A percentile compares a stretch with the other conserved stretches of the same genome.
Conservation (phyloP, 2,888 invertebrate species). For the Cephalotes varians region DNA sequence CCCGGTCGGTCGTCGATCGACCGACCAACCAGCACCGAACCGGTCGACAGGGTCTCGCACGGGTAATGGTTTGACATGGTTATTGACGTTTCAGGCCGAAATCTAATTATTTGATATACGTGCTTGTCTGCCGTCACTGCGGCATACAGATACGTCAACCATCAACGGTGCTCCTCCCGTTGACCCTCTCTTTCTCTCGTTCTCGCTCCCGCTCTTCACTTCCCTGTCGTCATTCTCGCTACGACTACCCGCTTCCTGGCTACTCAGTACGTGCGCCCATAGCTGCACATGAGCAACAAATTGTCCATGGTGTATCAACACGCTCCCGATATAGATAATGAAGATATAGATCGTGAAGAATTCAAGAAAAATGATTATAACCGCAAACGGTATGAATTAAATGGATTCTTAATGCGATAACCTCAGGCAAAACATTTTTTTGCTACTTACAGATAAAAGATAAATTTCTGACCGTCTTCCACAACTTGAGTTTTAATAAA, state of each 20-base stretch:
- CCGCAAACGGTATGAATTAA: neutral
- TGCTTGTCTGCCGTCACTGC: constrained; percentile 78
- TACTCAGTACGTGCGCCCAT: constrained; percentile 3
- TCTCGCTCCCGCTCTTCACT: neutral
- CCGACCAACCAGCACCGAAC: constrained; percentile 75
- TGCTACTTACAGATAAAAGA: neutral
- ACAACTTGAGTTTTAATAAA: neutral
- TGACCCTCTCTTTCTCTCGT: constrained; percentile 44
- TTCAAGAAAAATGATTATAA: neutral
- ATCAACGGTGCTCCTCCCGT: constrained; percentile 64
- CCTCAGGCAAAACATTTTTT: neutral
- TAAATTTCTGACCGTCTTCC: neutral
- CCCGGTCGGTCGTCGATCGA: constrained; percentile 61
- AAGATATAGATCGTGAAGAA: neutral
- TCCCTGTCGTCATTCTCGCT: constrained; percentile 28
- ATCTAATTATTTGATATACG: constrained; percentile 85
- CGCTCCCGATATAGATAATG: neutral
- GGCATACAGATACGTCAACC: constrained; percentile 78
- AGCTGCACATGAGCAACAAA: constrained; percentile 28
- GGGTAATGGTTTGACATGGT: constrained; percentile 85
- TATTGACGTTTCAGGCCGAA: constrained; percentile 85
- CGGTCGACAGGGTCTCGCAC: constrained; percentile 78
- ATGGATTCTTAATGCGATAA: neutral
- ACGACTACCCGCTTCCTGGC: constrained; percentile 8
- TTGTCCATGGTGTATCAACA: neutral